Evolutionary conservation across 2,888 invertebrate genomes (phyloP).

Genomic region (Thereva nobilitata): DNA sequence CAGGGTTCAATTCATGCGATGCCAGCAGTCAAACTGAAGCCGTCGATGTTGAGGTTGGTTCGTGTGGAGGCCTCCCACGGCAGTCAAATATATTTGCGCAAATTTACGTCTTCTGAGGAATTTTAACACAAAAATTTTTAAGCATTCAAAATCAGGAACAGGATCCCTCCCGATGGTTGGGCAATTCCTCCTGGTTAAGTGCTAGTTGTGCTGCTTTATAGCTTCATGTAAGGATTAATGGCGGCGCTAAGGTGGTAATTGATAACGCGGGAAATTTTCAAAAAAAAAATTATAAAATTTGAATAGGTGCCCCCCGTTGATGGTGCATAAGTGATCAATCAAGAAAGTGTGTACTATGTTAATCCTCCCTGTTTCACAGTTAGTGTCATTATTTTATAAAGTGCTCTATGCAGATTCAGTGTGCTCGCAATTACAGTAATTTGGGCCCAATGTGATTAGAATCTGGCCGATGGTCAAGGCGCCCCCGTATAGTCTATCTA

Average conservation of each 20-base stretch:
- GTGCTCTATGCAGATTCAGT: background rate
- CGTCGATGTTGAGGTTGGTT: conserved; percentile 6
- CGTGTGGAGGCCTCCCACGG: background rate
- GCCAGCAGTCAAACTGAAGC: conserved; percentile 12
- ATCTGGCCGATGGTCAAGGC: no score
- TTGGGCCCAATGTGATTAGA: conserved; percentile 5
- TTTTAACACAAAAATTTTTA: background rate
- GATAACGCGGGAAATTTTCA: no score
- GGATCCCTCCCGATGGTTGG: background rate
- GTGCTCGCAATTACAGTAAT: background rate
- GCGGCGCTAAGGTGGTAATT: no score
- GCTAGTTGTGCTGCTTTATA: no score
- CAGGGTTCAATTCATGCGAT: background rate
- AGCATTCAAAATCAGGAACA: conserved; percentile 7
- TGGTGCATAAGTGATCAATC: no score
- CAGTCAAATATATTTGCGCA: no score
- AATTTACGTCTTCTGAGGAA: no score
- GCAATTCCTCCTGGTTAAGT: background rate
- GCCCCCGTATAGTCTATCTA: no score
- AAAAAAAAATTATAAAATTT: no score
- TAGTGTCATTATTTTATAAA: background rate
- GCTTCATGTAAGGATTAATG: no score
- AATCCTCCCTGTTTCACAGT: background rate
- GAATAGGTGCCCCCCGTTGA: no score
- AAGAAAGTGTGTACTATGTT: background rate